Percentiles rank a stretch among this genome's conserved stretches.
Conservation (phyloP, 1,140 invertebrate species). For the Coelopa frigida region DNA sequence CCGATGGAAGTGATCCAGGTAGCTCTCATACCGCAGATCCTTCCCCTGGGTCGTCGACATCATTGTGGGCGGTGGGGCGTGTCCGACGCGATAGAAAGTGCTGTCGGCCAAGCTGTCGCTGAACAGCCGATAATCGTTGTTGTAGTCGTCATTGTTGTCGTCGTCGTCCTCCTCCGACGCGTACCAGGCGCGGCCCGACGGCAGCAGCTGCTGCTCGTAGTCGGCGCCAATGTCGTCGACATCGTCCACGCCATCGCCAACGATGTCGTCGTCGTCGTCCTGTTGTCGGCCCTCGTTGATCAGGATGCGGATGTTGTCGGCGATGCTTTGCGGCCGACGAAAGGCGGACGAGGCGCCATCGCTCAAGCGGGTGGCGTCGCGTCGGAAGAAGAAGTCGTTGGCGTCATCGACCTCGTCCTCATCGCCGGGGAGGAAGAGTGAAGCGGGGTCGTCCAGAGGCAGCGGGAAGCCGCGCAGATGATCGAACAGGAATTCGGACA, state of each 20-base stretch:
- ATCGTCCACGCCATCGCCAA: constrained; percentile 13
- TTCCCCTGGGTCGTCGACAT: neutral
- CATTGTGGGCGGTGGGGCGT: neutral
- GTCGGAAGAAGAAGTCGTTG: neutral
- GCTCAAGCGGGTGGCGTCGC: neutral
- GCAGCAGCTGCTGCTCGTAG: too few relatives aligned
- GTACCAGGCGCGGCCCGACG: neutral
- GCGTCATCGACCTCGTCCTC: neutral
- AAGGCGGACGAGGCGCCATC: too few relatives aligned
- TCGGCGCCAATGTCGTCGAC: constrained; percentile 1
- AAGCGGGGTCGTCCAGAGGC: neutral
- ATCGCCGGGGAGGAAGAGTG: neutral
- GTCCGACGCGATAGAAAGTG: constrained; percentile 31
- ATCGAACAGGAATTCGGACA: constrained; percentile 41
- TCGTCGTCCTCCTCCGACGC: neutral
- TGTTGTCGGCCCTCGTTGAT: constrained; percentile 8
- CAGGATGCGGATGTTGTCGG: constrained; percentile 1
- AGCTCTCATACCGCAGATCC: constrained; percentile 25
- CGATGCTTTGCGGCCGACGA: neutral
- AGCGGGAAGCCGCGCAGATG: constrained; percentile 13
- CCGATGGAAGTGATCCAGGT: constrained; percentile 36
- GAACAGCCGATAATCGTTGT: neutral
- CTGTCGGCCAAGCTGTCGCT: constrained; percentile 41
- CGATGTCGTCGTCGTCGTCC: constrained; percentile 24
- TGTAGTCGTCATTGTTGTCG: too few relatives aligned